phyloP scores from a whole-genome alignment of 2,113 vertebrate species.

The Ammodytes dubius region DNA sequence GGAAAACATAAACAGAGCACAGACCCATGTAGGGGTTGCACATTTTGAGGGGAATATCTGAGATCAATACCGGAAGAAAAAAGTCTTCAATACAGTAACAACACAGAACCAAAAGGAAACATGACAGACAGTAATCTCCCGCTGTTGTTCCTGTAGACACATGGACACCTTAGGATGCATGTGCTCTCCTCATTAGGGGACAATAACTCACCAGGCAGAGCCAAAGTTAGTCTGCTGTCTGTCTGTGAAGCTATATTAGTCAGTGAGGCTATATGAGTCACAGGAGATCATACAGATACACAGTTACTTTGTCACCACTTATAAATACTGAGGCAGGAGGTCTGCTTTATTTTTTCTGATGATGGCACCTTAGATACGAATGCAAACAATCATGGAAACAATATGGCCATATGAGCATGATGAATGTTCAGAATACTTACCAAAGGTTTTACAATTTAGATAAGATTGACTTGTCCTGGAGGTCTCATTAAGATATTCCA shows the following conservation, averaged over 20 bases:
- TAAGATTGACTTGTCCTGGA: slow-evolving; percentile 5
- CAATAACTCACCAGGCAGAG: slow-evolving; percentile 51
- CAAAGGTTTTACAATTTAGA: not conserved
- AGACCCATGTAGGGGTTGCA: not conserved
- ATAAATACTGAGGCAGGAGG: slow-evolving; percentile 55
- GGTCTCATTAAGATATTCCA: not conserved
- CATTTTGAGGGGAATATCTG: not conserved
- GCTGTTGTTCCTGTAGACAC: slow-evolving; percentile 37
- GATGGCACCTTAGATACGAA: not conserved
- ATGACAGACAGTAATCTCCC: slow-evolving; percentile 9
- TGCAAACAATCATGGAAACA: not conserved
- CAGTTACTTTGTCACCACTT: slow-evolving; percentile 52
- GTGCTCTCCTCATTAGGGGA: slow-evolving; percentile 43
- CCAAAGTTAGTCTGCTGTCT: slow-evolving; percentile 50
- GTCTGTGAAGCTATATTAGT: slow-evolving; percentile 58
- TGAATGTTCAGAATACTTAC: not conserved
- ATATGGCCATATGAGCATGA: not conserved
- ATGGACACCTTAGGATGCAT: slow-evolving; percentile 27
- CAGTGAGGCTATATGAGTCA: slow-evolving; percentile 17
- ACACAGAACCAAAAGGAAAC: slow-evolving; percentile 19
- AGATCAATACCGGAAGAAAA: not conserved
- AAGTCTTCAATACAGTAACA: not conserved
- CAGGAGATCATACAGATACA: slow-evolving; percentile 51
- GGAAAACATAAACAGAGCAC: not conserved
- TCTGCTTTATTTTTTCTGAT: slow-evolving; percentile 33